Evolutionary conservation across 2,797 vertebrate species (phyloP).

Genomic region (Arnoldichthys spilopterus): DNA sequence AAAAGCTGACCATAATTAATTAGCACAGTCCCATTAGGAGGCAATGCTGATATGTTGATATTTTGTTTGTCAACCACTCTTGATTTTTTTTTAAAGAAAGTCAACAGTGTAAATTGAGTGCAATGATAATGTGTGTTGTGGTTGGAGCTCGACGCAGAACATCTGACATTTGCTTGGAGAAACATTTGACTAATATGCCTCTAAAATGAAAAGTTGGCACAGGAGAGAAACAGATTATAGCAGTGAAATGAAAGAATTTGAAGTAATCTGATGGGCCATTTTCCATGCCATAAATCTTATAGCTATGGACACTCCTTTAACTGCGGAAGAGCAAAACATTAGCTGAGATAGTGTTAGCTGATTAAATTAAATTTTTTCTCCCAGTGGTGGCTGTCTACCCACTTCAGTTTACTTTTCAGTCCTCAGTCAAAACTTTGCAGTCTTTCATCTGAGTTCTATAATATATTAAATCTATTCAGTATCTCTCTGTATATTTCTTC

Average conservation of each 20-base stretch:
- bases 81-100: not conserved
- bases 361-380: not conserved
- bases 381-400: not conserved
- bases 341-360: not conserved
- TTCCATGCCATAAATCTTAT: conserved; percentile 38
- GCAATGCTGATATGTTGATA: not conserved
- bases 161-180: conserved; percentile 37
- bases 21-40: not conserved
- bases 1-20: not conserved
- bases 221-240: conserved; percentile 24
- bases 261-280: conserved; percentile 36
- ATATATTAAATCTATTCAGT: no score
- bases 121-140: conserved; percentile 31
- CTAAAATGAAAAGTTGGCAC: conserved; percentile 37
- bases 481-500: not conserved
- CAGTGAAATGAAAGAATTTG: conserved; percentile 37
- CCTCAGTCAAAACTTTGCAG: not conserved
- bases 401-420: not conserved
- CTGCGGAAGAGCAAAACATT: conserved; percentile 7
- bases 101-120: not conserved
- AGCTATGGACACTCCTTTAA: conserved; percentile 11
- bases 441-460: not conserved
- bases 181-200: conserved; percentile 38
- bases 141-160: conserved; percentile 18
- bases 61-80: conserved; percentile 1